Conservation (phyloP, 2,113 vertebrate genomes). For the Atherinomorus stipes region DNA sequence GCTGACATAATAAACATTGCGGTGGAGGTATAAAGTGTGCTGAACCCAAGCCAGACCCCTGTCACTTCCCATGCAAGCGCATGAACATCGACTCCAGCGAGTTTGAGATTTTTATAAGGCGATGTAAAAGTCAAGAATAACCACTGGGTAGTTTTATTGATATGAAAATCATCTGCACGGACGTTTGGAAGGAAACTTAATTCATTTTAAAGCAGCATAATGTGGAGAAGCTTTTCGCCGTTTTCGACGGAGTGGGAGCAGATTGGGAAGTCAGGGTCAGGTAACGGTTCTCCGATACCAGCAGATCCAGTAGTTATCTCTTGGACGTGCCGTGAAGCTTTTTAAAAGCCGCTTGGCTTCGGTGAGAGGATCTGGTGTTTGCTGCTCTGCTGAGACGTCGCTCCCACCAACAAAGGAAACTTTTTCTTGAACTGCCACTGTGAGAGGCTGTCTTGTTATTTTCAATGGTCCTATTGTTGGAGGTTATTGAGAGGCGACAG, state of each 20-base stretch:
- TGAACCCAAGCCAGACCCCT: constrained; percentile 51
- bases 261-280: constrained; percentile 32
- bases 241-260: constrained; percentile 6
- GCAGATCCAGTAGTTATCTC: constrained; percentile 26
- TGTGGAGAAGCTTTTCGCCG: constrained; percentile 9
- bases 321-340: constrained; percentile 41
- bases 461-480: constrained; percentile 80
- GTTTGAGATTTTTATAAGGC: constrained; percentile 60
- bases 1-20: constrained; percentile 49
- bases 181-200: constrained; percentile 18
- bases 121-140: constrained; percentile 65
- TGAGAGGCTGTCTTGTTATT: constrained; percentile 71
- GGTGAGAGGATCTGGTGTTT: constrained; percentile 41
- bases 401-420: constrained; percentile 71
- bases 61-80: constrained; percentile 50
- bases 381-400: constrained; percentile 56
- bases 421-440: constrained; percentile 69
- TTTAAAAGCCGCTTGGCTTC: constrained; percentile 42
- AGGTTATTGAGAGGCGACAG: constrained; percentile 74
- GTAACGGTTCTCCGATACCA: constrained; percentile 36
- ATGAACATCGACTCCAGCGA: constrained; percentile 15
- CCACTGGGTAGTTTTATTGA: constrained; percentile 28
- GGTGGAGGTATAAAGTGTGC: constrained; percentile 31
- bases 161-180: constrained; percentile 58
- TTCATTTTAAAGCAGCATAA: constrained; percentile 39